phyloP scores from a whole-genome alignment of 2,113 vertebrate species.

The Chinchilla lanigera region DNA sequence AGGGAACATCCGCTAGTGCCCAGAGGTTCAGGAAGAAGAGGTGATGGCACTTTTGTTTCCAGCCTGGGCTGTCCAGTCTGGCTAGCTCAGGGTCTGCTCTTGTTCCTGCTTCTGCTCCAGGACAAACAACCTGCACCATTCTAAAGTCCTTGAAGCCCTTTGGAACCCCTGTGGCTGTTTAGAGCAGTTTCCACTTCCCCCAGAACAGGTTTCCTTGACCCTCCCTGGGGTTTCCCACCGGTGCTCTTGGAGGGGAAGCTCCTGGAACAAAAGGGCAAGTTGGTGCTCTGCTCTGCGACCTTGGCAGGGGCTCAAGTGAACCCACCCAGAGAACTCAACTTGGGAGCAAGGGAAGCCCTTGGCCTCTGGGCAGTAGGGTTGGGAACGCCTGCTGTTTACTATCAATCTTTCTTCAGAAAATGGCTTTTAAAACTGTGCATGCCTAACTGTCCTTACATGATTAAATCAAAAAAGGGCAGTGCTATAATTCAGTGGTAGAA shows the following conservation, averaged over 20 bases:
- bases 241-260: too few species aligned
- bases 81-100: not conserved
- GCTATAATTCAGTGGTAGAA: not conserved
- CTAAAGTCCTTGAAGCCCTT: not conserved
- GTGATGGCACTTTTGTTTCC: not conserved
- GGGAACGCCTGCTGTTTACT: not conserved
- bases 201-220: not conserved
- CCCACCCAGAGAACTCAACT: not conserved
- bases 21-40: not conserved
- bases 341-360: not conserved
- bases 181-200: not conserved
- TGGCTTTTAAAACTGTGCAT: not conserved
- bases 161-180: not conserved
- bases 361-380: not conserved
- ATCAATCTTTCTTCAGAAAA: not conserved
- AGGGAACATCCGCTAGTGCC: too few species aligned
- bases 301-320: not conserved
- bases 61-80: rapidly evolving
- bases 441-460: too few species aligned
- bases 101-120: not conserved
- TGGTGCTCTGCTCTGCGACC: not conserved
- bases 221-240: not conserved
- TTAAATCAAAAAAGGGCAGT: not conserved
- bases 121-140: not conserved
- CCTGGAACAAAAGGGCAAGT: not conserved